Evolutionary conservation across 1,140 invertebrate genomes (phyloP).

Genomic region (Globodera ellingtonae): DNA sequence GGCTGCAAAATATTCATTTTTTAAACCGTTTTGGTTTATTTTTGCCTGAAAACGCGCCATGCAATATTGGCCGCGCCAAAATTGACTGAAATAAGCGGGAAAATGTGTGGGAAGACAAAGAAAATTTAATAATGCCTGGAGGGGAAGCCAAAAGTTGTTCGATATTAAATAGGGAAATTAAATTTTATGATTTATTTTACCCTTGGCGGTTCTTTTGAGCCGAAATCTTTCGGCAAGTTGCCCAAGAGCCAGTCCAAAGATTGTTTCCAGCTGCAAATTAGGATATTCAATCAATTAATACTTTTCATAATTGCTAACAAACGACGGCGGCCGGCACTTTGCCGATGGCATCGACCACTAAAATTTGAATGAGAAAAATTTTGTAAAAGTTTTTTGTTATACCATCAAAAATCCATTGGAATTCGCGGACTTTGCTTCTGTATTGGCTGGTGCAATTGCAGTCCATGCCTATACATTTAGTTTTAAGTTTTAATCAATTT

Average conservation of each 20-base stretch:
- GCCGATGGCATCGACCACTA: conserved; percentile 63
- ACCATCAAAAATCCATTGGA: conserved; percentile 65
- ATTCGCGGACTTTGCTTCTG: conserved; percentile 51
- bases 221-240: conserved; percentile 60
- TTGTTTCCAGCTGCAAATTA: conserved; percentile 47
- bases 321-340: conserved; percentile 61
- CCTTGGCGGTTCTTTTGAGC: conserved; percentile 60
- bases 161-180: neutral
- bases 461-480: conserved; percentile 16
- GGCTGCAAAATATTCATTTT: conserved; percentile 32
- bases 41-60: conserved; percentile 54
- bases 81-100: conserved; percentile 45
- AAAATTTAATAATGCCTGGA: too few relatives aligned
- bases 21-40: neutral
- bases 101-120: too few relatives aligned
- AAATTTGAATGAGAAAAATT: conserved; percentile 25
- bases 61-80: conserved; percentile 63
- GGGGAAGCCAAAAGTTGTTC: too few relatives aligned
- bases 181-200: conserved; percentile 31
- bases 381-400: neutral
- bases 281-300: neutral
- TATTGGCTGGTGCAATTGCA: conserved; percentile 57
- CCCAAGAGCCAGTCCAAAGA: conserved; percentile 64
- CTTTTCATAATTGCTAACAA: conserved; percentile 41
- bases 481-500: neutral